phyloP scores from a whole-genome alignment of 2,888 invertebrate species.

The Notodonta dromedarius region DNA sequence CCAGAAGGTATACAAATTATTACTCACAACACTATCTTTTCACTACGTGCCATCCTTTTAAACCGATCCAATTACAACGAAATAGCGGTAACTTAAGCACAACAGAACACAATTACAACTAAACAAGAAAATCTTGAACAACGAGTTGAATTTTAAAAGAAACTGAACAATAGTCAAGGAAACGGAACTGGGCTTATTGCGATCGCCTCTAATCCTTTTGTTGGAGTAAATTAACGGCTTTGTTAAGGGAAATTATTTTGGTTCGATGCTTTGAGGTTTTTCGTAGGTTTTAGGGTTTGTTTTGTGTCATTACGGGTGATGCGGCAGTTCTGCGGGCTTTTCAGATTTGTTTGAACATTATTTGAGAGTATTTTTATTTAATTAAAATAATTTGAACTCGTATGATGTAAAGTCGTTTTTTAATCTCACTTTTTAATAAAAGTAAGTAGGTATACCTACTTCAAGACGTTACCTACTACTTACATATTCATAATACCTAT shows the following conservation, averaged over 20 bases:
- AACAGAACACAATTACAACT: constrained; percentile 9
- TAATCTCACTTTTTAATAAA: too few relatives aligned
- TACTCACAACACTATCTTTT: background rate
- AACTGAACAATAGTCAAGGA: background rate
- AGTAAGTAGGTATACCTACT: too few relatives aligned
- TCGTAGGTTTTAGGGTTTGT: background rate
- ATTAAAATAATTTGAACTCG: too few relatives aligned
- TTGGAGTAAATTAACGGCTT: constrained; percentile 26
- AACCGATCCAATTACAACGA: background rate
- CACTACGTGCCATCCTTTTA: background rate
- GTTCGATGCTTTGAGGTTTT: constrained; percentile 10
- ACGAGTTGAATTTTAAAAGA: constrained; percentile 1
- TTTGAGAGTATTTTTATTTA: too few relatives aligned
- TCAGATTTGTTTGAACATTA: too few relatives aligned
- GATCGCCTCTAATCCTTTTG: constrained; percentile 17
- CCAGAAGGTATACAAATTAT: background rate
- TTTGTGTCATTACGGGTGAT: background rate
- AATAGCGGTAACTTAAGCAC: constrained; percentile 2
- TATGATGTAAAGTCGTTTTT: too few relatives aligned
- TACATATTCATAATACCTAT: too few relatives aligned
- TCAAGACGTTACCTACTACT: too few relatives aligned
- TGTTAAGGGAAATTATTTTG: constrained; percentile 26
- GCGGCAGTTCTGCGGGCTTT: background rate
- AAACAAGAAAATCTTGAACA: constrained; percentile 7
- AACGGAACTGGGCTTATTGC: constrained; percentile 13